Conservation (phyloP, 2,113 vertebrate genomes). For the Ariopsis seemanni region DNA sequence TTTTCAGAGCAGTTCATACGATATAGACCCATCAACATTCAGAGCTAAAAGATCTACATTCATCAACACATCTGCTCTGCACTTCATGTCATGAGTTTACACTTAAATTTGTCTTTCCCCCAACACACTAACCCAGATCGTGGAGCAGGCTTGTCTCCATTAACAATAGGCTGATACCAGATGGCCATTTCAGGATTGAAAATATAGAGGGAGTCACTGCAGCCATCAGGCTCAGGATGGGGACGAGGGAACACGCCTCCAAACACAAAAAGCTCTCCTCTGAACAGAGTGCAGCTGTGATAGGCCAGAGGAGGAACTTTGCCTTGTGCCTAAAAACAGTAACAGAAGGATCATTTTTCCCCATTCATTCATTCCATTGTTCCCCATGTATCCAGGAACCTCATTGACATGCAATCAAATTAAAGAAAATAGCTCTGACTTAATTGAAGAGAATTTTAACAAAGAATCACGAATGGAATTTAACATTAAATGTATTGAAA, state of each 20-base stretch:
- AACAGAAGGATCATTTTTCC: background rate
- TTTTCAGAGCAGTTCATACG: background rate
- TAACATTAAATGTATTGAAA: background rate
- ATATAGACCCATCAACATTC: background rate
- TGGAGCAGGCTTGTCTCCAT: slow-evolving; percentile 71
- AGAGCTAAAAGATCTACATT: background rate
- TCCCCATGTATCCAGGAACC: background rate
- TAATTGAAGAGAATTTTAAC: too few relatives aligned
- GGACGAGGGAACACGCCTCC: slow-evolving; percentile 77
- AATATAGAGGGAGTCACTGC: slow-evolving; percentile 79
- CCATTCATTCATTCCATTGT: background rate
- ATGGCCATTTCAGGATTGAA: slow-evolving; percentile 79
- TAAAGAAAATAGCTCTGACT: background rate
- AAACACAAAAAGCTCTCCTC: slow-evolving; percentile 74
- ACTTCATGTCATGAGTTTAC: background rate
- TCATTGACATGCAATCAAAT: background rate
- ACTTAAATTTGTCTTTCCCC: background rate
- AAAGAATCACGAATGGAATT: background rate
- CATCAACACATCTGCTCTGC: background rate
- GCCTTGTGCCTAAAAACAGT: slow-evolving; percentile 67
- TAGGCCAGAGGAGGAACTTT: slow-evolving; percentile 77
- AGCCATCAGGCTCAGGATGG: slow-evolving; percentile 71
- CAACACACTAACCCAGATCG: slow-evolving; percentile 73
- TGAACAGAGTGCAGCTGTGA: slow-evolving; percentile 76
- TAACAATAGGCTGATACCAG: slow-evolving; percentile 82